Conservation (phyloP, 2,888 invertebrate genomes). For the Luffia ferchaultella region DNA sequence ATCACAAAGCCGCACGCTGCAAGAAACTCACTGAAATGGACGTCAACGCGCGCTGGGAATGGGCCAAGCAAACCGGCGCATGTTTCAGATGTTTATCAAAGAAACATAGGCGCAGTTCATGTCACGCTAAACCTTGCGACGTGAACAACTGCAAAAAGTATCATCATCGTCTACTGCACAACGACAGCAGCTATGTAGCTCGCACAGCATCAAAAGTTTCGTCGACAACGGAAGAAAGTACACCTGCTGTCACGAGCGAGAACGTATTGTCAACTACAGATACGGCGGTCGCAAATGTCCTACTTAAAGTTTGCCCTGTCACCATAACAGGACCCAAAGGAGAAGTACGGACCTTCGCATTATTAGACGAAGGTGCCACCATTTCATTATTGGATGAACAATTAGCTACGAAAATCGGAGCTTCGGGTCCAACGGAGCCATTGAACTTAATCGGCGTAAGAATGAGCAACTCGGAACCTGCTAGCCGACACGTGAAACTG, state of each 20-base stretch:
- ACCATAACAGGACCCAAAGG: no score
- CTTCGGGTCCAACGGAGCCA: not conserved
- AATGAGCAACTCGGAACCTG: not conserved
- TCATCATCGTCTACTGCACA: conserved; percentile 1
- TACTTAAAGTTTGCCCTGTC: conserved; percentile 1
- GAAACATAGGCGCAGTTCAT: not conserved
- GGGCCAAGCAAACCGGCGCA: not conserved
- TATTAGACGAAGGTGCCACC: no score
- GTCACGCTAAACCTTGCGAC: no score
- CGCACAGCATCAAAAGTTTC: no score
- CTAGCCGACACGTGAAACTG: not conserved
- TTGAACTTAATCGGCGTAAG: not conserved
- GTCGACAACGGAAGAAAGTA: not conserved
- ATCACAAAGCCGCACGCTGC: not conserved
- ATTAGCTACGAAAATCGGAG: not conserved
- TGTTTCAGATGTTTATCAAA: not conserved
- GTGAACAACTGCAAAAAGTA: no score
- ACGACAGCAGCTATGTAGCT: no score
- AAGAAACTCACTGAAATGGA: not conserved
- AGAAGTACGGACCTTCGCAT: not conserved
- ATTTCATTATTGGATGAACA: no score
- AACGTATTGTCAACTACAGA: not conserved
- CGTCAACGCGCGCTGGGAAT: conserved; percentile 1
- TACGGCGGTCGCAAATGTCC: not conserved
- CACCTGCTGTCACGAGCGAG: not conserved